These are phyloP conservation scores for Disparrhopalites patrizii DNA, from an alignment of 2,888 invertebrate species.

Conservation along the genomic window DNA sequence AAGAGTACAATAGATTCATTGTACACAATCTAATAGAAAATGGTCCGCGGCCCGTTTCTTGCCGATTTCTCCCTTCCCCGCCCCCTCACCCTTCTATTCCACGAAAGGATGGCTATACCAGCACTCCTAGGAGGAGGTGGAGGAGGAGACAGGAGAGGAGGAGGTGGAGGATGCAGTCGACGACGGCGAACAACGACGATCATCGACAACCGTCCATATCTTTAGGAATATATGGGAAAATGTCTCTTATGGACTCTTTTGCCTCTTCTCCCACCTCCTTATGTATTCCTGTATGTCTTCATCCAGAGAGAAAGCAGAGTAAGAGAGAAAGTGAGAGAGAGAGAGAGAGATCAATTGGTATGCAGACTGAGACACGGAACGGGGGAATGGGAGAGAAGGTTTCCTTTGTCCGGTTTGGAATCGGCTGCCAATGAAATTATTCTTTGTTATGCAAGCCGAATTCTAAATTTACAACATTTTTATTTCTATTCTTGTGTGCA, in stretches of 20 bases:
- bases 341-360: slow-evolving; percentile 29
- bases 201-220: too few species aligned
- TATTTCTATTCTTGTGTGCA: slow-evolving; percentile 24
- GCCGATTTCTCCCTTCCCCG: slow-evolving; percentile 10
- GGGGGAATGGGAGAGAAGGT: slow-evolving; percentile 24
- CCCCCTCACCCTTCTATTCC: background rate
- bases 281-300: too few species aligned
- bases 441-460: slow-evolving; percentile 33
- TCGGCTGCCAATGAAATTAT: slow-evolving; percentile 32
- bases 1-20: slow-evolving; percentile 23
- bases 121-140: too few species aligned
- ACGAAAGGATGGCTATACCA: too few species aligned
- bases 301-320: too few species aligned
- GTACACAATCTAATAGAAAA: slow-evolving; percentile 20
- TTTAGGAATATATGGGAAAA: background rate
- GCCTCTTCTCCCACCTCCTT: too few species aligned
- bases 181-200: background rate
- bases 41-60: slow-evolving; percentile 15
- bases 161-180: too few species aligned
- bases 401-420: slow-evolving; percentile 34
- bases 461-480: slow-evolving; percentile 29
- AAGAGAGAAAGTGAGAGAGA: too few species aligned
- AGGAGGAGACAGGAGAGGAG: too few species aligned
- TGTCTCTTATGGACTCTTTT: too few species aligned
- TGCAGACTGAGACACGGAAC: slow-evolving; percentile 26